Evolutionary conservation across 2,113 vertebrate species (phyloP).

Genomic region (Mus musculus): GRCm39 chrX:91517501-91518000

Average conservation of each 20-base stretch:
- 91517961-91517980: conserved; percentile 43
- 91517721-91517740: background rate
- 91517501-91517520: background rate
- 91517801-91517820: conserved; percentile 74
- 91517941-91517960: conserved; percentile 28
- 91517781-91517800: conserved; percentile 66
- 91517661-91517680: conserved; percentile 35
- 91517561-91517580: conserved; percentile 26
- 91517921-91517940: conserved; percentile 51
- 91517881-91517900: conserved; percentile 47
- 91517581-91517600: background rate
- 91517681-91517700: conserved; percentile 29
- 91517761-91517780: conserved; percentile 61
- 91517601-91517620: background rate
- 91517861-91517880: conserved; percentile 72
- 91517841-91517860: conserved; percentile 68
- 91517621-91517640: background rate
- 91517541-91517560: background rate
- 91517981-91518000: conserved; percentile 42
- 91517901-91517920: conserved; percentile 11
- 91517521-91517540: background rate
- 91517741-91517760: conserved; percentile 8
- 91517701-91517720: background rate
- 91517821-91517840: conserved; percentile 54
- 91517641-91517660: background rate